Evolutionary conservation across 2,888 invertebrate species (phyloP).

Genomic region (Melanargia galathea): DNA sequence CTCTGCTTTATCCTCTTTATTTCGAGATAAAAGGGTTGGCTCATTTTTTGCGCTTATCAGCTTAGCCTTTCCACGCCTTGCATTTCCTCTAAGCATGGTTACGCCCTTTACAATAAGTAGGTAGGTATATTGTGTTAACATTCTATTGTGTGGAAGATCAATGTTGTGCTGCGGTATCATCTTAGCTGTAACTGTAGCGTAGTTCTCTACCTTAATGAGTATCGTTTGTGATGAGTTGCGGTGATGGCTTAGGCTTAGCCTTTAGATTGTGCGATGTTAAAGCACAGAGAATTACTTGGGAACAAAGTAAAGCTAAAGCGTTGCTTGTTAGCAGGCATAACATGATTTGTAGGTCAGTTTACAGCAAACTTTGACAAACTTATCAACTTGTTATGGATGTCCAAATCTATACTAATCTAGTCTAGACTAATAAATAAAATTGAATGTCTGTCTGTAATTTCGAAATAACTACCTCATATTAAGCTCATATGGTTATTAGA

Average conservation of each 20-base stretch:
- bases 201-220: slow-evolving; percentile 8
- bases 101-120: not conserved
- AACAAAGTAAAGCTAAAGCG: slow-evolving; percentile 11
- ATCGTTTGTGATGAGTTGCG: slow-evolving; percentile 15
- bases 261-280: slow-evolving; percentile 9
- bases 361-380: not conserved
- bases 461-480: too few species aligned
- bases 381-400: not conserved
- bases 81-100: not conserved
- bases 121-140: not conserved
- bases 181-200: not conserved
- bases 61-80: not conserved
- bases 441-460: too few species aligned
- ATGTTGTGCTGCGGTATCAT: slow-evolving; percentile 1
- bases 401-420: not conserved
- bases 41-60: not conserved
- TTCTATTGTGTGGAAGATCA: not conserved
- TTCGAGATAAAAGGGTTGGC: not conserved
- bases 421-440: too few species aligned
- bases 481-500: too few species aligned
- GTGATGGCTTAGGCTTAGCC: slow-evolving; percentile 5
- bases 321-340: slow-evolving; percentile 4
- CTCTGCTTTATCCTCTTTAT: not conserved
- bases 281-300: not conserved
- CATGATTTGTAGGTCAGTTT: not conserved